Evolutionary conservation across 2,113 vertebrate species (phyloP).

Genomic region (Pomatorhinus ruficollis): DNA sequence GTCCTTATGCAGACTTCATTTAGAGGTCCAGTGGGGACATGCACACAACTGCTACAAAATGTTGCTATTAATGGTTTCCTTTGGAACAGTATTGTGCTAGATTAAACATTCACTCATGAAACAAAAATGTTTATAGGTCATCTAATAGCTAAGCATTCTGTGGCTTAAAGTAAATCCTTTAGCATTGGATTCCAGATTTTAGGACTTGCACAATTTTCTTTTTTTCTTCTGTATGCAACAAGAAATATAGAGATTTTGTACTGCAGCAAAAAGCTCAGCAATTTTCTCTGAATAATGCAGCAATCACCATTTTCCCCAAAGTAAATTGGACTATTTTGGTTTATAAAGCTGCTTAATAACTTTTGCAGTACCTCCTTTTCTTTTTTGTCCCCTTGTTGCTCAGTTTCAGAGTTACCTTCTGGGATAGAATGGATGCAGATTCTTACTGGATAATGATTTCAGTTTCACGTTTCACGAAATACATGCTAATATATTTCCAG

Average conservation of each 20-base stretch:
- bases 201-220: background rate
- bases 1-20: conserved; percentile 62
- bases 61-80: conserved; percentile 60
- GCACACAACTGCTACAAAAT: conserved; percentile 57
- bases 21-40: conserved; percentile 69
- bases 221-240: background rate
- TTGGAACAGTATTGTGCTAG: conserved; percentile 36
- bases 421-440: background rate
- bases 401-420: background rate
- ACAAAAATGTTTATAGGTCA: conserved; percentile 50
- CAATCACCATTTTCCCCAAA: background rate
- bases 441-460: background rate
- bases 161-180: conserved; percentile 5
- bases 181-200: background rate
- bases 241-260: background rate
- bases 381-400: background rate
- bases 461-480: background rate
- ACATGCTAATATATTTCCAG: background rate
- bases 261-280: background rate
- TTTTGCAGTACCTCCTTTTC: background rate
- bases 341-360: conserved; percentile 26
- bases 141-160: conserved; percentile 13
- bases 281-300: conserved; percentile 48
- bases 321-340: background rate
- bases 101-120: conserved; percentile 60